Base-by-base conservation (phyloP, 2,113 vertebrate genomes). In the Tricholaema leucomelas region DNA sequence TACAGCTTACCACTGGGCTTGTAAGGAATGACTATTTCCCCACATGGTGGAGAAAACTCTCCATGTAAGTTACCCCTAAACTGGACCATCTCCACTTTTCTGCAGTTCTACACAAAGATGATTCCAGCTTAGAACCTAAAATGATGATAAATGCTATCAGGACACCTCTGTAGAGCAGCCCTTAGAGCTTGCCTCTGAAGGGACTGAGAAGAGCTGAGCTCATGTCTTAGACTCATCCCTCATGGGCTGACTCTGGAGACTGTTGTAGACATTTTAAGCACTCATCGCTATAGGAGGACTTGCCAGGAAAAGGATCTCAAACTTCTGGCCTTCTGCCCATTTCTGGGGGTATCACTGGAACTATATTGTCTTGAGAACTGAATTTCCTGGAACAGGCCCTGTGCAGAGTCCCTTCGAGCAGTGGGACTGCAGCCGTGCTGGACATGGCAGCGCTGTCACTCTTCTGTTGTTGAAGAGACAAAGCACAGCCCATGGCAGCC, bases 391-490 rank as follows among this genome's bases (percentile, higher is more conserved):
- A 83, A 80, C 55, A 38, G 69, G 13, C 60, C 85, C 70, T 63
- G 75, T 85, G 81, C 38, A 74, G 77, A 87, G 64, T 85, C 60
- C 72, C 81, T 83, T 81, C 27, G 36, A 82, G 89, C 81, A 92
- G 35, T 9, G 30, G 55, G 67, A 36, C 36, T 69, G 12, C 31
- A 30, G 69, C 61, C 70, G 55, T 35, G 67, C 60, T 56, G 75
- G 46, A 31, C 56, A 66, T 1, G 5, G 31, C 52, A 74, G 25
- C 0, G 6, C 50, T 82, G 91, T 92, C 30, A 15, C 79, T 89
- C 10, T 63, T 59, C 55, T 94, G 93, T 89, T 96, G 87, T 85
- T 77, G 87, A 85, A 76, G 87, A 93, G 93, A 92, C 94, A 95
- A 67, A 91, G 30, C 81, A 91, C 79, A 67, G 85, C 87, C 52